These are phyloP conservation scores for Serranus cabrilla DNA, from an alignment of 2,797 vertebrate genomes.

Conservation along the genomic window DNA sequence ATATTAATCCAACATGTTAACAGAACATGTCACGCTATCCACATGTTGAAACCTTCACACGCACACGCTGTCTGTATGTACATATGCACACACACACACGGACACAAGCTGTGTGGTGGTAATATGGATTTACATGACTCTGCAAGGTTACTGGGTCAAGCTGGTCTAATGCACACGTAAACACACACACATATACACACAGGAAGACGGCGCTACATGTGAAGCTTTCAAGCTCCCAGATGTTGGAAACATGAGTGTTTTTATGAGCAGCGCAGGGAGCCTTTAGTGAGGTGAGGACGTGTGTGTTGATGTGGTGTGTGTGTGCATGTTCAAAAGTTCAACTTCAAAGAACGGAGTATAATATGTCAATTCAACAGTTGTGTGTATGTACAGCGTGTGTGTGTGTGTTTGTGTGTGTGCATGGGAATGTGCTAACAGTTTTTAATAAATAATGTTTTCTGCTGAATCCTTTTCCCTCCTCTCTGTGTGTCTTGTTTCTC, in stretches of 20 bases:
- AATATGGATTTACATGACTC: conserved; percentile 56
- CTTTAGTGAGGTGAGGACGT: conserved; percentile 48
- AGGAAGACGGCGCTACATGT: conserved; percentile 58
- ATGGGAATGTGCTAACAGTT: conserved; percentile 39
- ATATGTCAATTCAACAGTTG: conserved; percentile 61
- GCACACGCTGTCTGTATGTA: conserved; percentile 1
- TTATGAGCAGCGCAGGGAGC: conserved; percentile 72
- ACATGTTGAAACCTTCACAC: conserved; percentile 12
- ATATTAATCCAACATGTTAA: conserved; percentile 13
- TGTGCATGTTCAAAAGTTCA: conserved; percentile 66
- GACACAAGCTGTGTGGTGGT: conserved; percentile 41
- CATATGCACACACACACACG: conserved; percentile 23
- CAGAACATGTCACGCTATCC: conserved; percentile 3
- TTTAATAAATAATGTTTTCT: conserved; percentile 54
- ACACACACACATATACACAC: conserved; percentile 53
- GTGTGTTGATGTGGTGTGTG: conserved; percentile 42
- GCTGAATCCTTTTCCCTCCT: conserved; percentile 11
- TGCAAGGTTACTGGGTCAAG: conserved; percentile 47
- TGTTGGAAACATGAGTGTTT: conserved; percentile 81
- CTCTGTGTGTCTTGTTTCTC: neutral
- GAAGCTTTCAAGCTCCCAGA: conserved; percentile 77
- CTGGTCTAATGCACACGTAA: conserved; percentile 46
- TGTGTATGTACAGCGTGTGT: conserved; percentile 19
- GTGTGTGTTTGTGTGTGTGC: conserved; percentile 23
- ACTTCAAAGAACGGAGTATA: conserved; percentile 70